phyloP scores from a whole-genome alignment of 2,797 vertebrate genomes.

The Myripristis murdjan region DNA sequence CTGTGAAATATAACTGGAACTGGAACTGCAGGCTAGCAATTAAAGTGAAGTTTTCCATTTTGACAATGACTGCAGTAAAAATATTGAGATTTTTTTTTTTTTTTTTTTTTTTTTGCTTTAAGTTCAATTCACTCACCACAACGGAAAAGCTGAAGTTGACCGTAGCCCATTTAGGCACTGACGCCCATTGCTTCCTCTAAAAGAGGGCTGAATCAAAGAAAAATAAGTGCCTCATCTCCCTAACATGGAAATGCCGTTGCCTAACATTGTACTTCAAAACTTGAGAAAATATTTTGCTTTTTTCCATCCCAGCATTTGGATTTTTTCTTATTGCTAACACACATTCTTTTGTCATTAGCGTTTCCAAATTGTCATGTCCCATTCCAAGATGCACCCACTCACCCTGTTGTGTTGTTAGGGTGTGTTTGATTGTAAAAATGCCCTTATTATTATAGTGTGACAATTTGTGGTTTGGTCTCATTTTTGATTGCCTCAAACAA shows the following conservation, averaged over 20 bases:
- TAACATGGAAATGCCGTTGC: background rate
- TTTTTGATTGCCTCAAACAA: conserved; percentile 36
- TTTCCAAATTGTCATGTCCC: conserved; percentile 1
- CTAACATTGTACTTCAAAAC: background rate
- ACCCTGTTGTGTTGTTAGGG: conserved; percentile 10
- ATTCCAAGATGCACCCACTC: conserved; percentile 27
- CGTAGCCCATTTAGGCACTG: background rate
- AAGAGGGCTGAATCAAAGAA: background rate
- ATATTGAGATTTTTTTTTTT: no score
- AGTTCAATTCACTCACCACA: background rate
- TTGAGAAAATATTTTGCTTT: background rate
- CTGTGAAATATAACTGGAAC: no score
- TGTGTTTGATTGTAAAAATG: conserved; percentile 17
- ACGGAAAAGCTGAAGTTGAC: background rate
- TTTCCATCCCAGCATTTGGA: background rate
- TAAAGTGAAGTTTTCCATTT: no score
- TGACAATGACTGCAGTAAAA: no score
- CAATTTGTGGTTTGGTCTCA: conserved; percentile 49
- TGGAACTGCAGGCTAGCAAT: no score
- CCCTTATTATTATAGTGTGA: conserved; percentile 36
- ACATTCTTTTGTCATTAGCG: conserved; percentile 27
- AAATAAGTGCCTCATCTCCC: background rate
- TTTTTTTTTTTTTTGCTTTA: background rate
- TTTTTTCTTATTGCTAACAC: background rate
- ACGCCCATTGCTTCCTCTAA: background rate